A percentile compares a stretch with the other conserved stretches of the same genome.
Evolutionary conservation across 2,888 invertebrate genomes (phyloP).

Genomic region (Harpagoxenus sublaevis): DNA sequence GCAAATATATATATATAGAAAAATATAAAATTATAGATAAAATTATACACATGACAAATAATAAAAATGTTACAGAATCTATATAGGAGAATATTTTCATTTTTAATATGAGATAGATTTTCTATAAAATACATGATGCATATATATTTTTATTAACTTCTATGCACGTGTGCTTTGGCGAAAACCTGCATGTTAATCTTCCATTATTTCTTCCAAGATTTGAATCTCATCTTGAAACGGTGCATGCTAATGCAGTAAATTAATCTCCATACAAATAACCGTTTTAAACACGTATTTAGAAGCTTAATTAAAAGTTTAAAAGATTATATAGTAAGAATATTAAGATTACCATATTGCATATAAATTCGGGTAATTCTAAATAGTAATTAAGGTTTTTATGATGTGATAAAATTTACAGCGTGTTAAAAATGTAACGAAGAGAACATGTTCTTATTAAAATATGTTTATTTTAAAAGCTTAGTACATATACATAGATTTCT

Average conservation of each 20-base stretch:
- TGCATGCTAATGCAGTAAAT: slow-evolving; percentile 8
- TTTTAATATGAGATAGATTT: neutral
- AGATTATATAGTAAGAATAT: neutral
- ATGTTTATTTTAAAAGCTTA: neutral
- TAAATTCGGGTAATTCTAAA: slow-evolving; percentile 15
- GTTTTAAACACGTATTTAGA: neutral
- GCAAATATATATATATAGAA: slow-evolving; percentile 3
- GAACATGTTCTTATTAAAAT: neutral
- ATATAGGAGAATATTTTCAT: neutral
- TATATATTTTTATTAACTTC: neutral
- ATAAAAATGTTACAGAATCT: neutral
- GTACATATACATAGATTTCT: neutral
- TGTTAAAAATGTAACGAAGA: neutral
- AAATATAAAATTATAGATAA: neutral
- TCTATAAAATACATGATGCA: neutral
- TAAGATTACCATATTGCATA: neutral
- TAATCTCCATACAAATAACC: slow-evolving; percentile 16
- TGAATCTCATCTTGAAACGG: slow-evolving; percentile 17
- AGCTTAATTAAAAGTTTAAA: neutral
- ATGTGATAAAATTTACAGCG: neutral
- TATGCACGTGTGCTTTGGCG: neutral
- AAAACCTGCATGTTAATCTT: neutral
- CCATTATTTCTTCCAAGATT: neutral
- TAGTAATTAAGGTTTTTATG: neutral
- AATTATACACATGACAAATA: neutral